Conservation (phyloP, 2,113 vertebrate genomes). For the Nothobranchius furzeri region DNA sequence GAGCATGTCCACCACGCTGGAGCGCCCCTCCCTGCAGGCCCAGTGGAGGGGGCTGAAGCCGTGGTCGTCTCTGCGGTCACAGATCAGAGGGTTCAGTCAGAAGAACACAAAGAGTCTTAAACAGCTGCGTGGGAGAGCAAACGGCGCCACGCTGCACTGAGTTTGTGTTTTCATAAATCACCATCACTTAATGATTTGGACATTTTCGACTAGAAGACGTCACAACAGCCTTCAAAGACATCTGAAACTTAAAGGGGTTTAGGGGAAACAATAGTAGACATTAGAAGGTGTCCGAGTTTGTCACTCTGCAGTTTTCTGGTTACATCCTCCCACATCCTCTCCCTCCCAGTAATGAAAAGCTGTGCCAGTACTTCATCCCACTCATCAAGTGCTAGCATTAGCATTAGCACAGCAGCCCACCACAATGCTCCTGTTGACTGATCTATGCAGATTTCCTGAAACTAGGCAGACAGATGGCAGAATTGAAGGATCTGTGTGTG, state of each 20-base stretch:
- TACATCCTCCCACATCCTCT: conserved; percentile 13
- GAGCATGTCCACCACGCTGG: conserved; percentile 95
- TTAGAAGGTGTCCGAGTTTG: conserved; percentile 40
- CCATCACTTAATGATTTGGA: not conserved
- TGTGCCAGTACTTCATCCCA: not conserved
- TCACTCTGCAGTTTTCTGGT: conserved; percentile 25
- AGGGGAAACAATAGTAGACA: not conserved
- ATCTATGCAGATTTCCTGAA: conserved; percentile 22
- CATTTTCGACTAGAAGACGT: no score
- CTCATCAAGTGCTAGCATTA: not conserved
- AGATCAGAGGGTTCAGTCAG: not conserved
- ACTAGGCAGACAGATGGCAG: conserved; percentile 29
- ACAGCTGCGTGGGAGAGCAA: not conserved
- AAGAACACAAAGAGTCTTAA: not conserved
- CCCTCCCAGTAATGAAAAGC: conserved; percentile 10
- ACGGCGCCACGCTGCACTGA: not conserved
- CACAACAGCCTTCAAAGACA: no score
- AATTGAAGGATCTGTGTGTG: conserved; percentile 57
- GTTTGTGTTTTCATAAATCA: not conserved
- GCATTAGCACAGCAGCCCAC: conserved; percentile 2
- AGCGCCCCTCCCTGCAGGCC: conserved; percentile 94
- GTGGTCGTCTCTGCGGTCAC: conserved; percentile 87
- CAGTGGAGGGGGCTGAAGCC: conserved; percentile 98
- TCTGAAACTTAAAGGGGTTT: no score
- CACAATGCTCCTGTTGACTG: conserved; percentile 24